Percentiles rank a stretch among this genome's conserved stretches.
phyloP scores from a whole-genome alignment of 1,140 invertebrate species.

The Drosophila subobscura region DNA sequence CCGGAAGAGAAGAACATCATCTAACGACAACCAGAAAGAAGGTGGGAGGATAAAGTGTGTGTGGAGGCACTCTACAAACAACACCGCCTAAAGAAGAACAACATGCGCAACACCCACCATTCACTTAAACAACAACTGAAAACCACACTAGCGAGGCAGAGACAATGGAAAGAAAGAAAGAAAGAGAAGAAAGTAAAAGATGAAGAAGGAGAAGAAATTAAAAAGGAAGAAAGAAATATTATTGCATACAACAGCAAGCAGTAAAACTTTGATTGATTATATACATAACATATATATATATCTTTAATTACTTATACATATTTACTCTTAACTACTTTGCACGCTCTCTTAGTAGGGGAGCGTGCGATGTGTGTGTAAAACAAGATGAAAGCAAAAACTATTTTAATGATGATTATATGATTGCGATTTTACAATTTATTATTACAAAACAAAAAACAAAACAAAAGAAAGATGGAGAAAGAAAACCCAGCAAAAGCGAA shows the following conservation, averaged over 20 bases:
- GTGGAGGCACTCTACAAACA: conserved; percentile 24
- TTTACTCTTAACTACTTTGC: conserved; percentile 73
- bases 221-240: conserved; percentile 25
- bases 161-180: conserved; percentile 1
- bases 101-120: conserved; percentile 42
- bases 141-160: conserved; percentile 35
- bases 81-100: conserved; percentile 30
- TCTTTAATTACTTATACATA: conserved; percentile 67
- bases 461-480: conserved; percentile 44
- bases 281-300: conserved; percentile 67
- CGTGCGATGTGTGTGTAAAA: conserved; percentile 58
- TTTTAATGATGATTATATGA: conserved; percentile 71
- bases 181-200: conserved; percentile 8
- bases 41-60: conserved; percentile 3
- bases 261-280: conserved; percentile 71
- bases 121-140: conserved; percentile 38
- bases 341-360: conserved; percentile 42
- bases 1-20: conserved; percentile 23
- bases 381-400: conserved; percentile 64
- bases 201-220: conserved; percentile 1
- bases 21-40: conserved; percentile 37
- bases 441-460: conserved; percentile 60
- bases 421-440: conserved; percentile 80
- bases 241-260: conserved; percentile 47
- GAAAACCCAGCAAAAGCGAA: conserved; percentile 36